Conservation (phyloP, 1,140 invertebrate genomes). For the Pogonomyrmex californicus region DNA sequence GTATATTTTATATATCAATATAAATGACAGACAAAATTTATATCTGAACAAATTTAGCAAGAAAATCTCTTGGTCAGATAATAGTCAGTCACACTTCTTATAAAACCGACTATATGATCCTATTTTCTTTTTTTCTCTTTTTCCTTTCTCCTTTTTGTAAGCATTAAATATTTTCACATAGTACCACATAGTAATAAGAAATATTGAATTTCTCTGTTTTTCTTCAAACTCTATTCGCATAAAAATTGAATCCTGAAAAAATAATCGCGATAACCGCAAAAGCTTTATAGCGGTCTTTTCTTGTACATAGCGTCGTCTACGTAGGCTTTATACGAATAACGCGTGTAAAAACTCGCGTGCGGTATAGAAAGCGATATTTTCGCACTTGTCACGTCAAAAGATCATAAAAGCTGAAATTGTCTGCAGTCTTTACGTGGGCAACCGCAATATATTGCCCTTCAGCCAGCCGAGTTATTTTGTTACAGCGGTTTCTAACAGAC, state of each 20-base stretch:
- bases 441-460: constrained; percentile 56
- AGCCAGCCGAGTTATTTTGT: neutral
- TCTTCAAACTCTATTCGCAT: neutral
- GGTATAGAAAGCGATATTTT: constrained; percentile 46
- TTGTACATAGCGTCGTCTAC: neutral
- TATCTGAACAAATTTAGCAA: too few relatives aligned
- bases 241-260: neutral
- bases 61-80: too few relatives aligned
- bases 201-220: neutral
- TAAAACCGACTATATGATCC: too few relatives aligned
- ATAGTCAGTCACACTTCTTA: too few relatives aligned
- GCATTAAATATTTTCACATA: neutral
- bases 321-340: constrained; percentile 23
- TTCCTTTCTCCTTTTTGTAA: neutral
- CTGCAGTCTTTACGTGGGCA: neutral
- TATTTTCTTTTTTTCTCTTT: neutral
- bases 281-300: constrained; percentile 8
- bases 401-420: constrained; percentile 63
- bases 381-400: constrained; percentile 48
- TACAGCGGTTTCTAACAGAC: too few relatives aligned
- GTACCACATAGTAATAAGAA: neutral
- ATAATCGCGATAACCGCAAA: neutral
- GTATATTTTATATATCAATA: too few relatives aligned
- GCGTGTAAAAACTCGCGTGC: constrained; percentile 39
- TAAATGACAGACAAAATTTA: too few relatives aligned